Evolutionary conservation across 1,140 invertebrate species (phyloP).

Genomic region (Bombus picipes): DNA sequence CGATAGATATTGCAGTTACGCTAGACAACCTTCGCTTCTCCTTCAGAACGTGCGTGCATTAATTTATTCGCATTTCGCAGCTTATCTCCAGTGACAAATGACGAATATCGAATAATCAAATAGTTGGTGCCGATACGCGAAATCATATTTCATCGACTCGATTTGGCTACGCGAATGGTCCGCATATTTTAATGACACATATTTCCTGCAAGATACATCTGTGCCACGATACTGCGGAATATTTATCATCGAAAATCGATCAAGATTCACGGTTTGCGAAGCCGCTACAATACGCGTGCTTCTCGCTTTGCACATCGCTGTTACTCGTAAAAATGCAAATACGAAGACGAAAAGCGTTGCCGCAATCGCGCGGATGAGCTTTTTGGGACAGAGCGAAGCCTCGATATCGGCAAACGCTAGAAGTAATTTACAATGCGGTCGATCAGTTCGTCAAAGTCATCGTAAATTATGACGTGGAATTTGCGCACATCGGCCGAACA

Average conservation of each 20-base stretch:
- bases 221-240: not conserved
- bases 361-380: not conserved
- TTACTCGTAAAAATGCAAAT: not conserved
- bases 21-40: not conserved
- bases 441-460: constrained; percentile 56
- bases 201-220: not conserved
- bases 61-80: not conserved
- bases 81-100: too few species aligned
- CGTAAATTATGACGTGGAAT: constrained; percentile 58
- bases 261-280: not conserved
- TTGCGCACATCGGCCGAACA: constrained; percentile 3
- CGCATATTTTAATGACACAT: not conserved
- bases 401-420: too few species aligned
- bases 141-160: not conserved
- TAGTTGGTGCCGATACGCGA: not conserved
- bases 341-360: too few species aligned
- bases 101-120: not conserved
- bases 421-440: constrained; percentile 27
- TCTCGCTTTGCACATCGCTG: not conserved
- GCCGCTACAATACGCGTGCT: not conserved
- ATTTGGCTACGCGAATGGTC: not conserved
- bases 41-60: not conserved
- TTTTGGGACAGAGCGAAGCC: too few species aligned
- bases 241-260: not conserved
- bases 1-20: not conserved